A percentile compares a stretch with the other conserved stretches of the same genome.
These are phyloP conservation scores for Zoroaster sp. DNA, from an alignment of 53 echinoderm and acorn worm species.

Conservation along the genomic window DNA sequence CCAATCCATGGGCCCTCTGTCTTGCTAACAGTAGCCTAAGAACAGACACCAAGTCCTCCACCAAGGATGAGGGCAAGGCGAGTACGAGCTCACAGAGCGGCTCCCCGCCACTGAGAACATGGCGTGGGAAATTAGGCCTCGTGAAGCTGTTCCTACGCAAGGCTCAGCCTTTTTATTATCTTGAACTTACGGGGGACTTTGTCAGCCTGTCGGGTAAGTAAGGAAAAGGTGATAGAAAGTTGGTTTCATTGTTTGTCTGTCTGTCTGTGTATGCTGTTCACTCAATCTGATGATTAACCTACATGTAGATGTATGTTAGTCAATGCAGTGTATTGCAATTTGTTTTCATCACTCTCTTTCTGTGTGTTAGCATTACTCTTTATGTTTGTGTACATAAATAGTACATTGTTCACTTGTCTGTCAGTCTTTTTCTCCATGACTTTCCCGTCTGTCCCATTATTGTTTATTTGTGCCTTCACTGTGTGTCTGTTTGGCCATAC, in stretches of 20 bases:
- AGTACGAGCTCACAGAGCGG: neutral
- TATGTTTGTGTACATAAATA: too few relatives aligned
- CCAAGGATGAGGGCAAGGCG: neutral
- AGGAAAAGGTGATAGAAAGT: neutral
- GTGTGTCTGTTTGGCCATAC: neutral
- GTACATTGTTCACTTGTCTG: too few relatives aligned
- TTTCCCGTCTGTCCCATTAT: too few relatives aligned
- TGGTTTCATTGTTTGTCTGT: neutral
- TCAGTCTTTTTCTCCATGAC: too few relatives aligned
- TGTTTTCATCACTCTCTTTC: too few relatives aligned
- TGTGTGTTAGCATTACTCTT: too few relatives aligned
- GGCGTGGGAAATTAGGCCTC: constrained; percentile 66
- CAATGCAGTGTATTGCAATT: neutral
- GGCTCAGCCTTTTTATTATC: constrained; percentile 86
- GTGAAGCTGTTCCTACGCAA: constrained; percentile 89
- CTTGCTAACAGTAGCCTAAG: neutral
- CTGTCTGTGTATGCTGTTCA: neutral
- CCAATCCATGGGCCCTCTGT: constrained; percentile 46
- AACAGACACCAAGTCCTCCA: neutral
- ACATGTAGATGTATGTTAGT: neutral
- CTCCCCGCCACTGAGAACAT: constrained; percentile 21
- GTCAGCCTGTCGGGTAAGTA: constrained; percentile 41
- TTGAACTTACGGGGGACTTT: constrained; percentile 73
- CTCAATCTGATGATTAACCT: neutral
- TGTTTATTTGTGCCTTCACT: too few relatives aligned